A percentile compares a stretch with the other conserved stretches of the same genome.
phyloP scores from a whole-genome alignment of 2,113 vertebrate genomes.

The Camarhynchus parvulus region DNA sequence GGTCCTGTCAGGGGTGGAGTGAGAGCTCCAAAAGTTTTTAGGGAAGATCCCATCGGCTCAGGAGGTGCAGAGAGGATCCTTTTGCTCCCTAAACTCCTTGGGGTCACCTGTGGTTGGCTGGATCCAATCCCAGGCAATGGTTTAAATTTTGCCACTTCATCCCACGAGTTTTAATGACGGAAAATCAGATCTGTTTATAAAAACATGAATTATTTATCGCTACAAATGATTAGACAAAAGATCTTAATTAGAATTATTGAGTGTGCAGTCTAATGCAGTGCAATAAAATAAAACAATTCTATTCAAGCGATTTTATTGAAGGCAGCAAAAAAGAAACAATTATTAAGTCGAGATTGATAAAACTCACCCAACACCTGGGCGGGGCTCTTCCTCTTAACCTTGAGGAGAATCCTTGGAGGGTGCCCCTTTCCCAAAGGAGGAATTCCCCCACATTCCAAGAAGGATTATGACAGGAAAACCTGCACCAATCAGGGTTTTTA shows the following conservation, averaged over 20 bases:
- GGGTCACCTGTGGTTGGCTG: neutral
- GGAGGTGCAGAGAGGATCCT: neutral
- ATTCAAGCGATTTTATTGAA: neutral
- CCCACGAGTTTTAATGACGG: accelerated
- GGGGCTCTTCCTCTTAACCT: neutral
- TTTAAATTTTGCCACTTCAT: neutral
- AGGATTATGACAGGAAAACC: neutral
- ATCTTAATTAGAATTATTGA: neutral
- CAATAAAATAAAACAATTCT: neutral
- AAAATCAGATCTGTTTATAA: neutral
- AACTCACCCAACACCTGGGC: neutral
- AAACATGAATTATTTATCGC: neutral
- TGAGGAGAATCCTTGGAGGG: too few relatives aligned
- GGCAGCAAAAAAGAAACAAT: neutral
- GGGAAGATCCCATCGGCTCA: neutral
- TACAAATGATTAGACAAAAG: accelerated
- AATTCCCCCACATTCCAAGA: neutral
- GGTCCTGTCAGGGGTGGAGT: accelerated
- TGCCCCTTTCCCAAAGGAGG: neutral
- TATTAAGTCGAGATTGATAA: accelerated
- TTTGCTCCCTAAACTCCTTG: neutral
- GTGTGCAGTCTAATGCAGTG: accelerated
- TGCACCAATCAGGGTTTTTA: neutral
- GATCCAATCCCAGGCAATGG: neutral
- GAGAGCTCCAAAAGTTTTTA: neutral